A percentile compares a stretch with the other conserved stretches of the same genome.
Evolutionary conservation across 2,888 invertebrate genomes (phyloP).

Genomic region (Callimorpha dominula): DNA sequence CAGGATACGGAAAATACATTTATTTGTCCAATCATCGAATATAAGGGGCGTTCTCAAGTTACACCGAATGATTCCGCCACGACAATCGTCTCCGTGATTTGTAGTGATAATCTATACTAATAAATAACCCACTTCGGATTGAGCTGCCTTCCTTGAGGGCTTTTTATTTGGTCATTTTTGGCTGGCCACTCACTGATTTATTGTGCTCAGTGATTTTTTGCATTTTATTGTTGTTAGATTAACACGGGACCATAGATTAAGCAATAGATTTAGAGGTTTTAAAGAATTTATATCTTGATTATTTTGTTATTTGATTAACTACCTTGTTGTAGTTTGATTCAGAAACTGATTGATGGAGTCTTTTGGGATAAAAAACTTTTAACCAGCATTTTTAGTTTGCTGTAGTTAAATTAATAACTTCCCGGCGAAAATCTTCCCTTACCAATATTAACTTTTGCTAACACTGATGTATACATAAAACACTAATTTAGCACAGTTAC

Average conservation of each 20-base stretch:
- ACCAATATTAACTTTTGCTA: not conserved
- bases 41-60: conserved; percentile 85
- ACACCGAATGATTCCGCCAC: conserved; percentile 81
- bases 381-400: not conserved
- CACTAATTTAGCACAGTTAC: not conserved
- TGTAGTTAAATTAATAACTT: not conserved
- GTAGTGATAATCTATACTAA: conserved; percentile 84
- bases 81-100: conserved; percentile 81
- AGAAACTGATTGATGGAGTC: not conserved
- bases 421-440: too few relatives aligned
- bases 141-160: conserved; percentile 78
- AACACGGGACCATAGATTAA: conserved; percentile 51
- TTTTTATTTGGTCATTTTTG: conserved; percentile 61
- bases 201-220: conserved; percentile 63
- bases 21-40: conserved; percentile 86
- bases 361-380: not conserved
- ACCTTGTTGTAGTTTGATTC: not conserved
- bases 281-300: conserved; percentile 37
- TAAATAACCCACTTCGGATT: conserved; percentile 84
- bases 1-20: conserved; percentile 86
- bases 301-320: conserved; percentile 49
- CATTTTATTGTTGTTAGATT: conserved; percentile 58
- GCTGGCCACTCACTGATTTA: conserved; percentile 63
- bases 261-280: conserved; percentile 45
- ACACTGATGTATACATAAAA: not conserved